Evolutionary conservation across 2,888 invertebrate genomes (phyloP).

Genomic region (Camptogramma bilineatum): DNA sequence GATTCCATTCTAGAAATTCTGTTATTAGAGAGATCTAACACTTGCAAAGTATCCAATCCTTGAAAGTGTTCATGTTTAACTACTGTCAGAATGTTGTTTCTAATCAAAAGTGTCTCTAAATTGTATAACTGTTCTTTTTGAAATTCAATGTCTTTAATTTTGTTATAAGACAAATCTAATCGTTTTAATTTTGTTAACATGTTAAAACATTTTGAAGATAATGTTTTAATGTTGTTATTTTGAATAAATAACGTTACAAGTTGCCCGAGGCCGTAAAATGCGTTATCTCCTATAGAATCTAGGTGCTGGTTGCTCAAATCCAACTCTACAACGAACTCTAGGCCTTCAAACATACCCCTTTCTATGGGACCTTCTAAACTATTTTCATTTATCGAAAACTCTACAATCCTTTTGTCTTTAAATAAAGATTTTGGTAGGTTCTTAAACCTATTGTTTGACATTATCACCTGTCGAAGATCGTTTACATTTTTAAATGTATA

Average conservation of each 20-base stretch:
- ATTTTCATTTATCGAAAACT: conserved; percentile 59
- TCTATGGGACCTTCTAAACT: conserved; percentile 56
- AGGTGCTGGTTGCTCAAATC: conserved; percentile 62
- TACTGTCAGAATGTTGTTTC: conserved; percentile 57
- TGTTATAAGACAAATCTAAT: conserved; percentile 66
- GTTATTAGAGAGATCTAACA: conserved; percentile 68
- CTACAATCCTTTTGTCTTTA: conserved; percentile 54
- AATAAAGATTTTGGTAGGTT: conserved; percentile 59
- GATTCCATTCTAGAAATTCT: conserved; percentile 58
- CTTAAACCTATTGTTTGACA: conserved; percentile 63
- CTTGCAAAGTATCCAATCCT: conserved; percentile 52
- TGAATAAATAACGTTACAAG: conserved; percentile 56
- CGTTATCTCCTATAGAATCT: conserved; percentile 58
- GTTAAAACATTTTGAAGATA: conserved; percentile 59
- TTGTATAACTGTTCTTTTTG: conserved; percentile 56
- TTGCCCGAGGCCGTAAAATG: conserved; percentile 58
- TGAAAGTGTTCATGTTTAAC: conserved; percentile 56
- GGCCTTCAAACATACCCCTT: conserved; percentile 65
- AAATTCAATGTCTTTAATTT: conserved; percentile 59
- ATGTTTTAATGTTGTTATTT: conserved; percentile 56
- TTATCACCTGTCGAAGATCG: conserved; percentile 50
- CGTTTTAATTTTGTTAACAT: conserved; percentile 49
- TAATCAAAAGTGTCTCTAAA: conserved; percentile 54
- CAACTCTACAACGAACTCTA: conserved; percentile 50
- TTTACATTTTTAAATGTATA: conserved; percentile 49